Percentiles rank a stretch among this genome's conserved stretches.
These are phyloP conservation scores for Nemoura dubitans DNA, from an alignment of 2,888 invertebrate genomes.

Conservation along the genomic window DNA sequence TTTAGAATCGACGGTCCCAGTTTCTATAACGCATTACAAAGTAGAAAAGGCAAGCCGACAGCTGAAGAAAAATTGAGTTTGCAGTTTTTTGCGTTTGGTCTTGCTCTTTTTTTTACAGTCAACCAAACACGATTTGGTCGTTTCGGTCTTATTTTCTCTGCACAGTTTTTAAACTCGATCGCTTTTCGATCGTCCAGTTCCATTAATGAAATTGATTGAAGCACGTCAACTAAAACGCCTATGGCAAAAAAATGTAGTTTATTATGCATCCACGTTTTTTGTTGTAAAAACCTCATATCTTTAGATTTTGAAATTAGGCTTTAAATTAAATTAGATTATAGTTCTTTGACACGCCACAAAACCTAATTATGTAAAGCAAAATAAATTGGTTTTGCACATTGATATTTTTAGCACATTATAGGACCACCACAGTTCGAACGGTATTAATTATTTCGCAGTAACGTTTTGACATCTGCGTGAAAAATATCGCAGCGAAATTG, in stretches of 20 bases:
- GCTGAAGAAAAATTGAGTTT: neutral
- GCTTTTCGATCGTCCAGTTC: neutral
- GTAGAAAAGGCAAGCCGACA: neutral
- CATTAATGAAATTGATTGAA: neutral
- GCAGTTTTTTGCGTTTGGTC: neutral
- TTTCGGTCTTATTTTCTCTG: neutral
- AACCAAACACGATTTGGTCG: neutral
- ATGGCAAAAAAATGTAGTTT: neutral
- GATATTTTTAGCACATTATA: neutral
- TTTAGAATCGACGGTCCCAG: neutral
- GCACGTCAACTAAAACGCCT: neutral
- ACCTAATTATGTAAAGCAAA: neutral
- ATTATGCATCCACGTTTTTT: neutral
- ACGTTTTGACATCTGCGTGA: neutral
- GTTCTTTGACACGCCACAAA: neutral
- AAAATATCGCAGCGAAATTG: neutral
- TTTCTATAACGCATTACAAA: neutral
- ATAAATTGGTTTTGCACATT: neutral
- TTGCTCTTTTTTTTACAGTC: neutral
- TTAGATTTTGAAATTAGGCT: neutral
- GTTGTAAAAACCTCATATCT: neutral
- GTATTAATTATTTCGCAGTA: neutral
- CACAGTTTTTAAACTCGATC: neutral
- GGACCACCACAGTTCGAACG: neutral
- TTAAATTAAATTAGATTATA: neutral